A percentile compares a stretch with the other conserved stretches of the same genome.
These are phyloP conservation scores for Emys orbicularis DNA, from an alignment of 2,797 vertebrate genomes.

Conservation along the genomic window DNA sequence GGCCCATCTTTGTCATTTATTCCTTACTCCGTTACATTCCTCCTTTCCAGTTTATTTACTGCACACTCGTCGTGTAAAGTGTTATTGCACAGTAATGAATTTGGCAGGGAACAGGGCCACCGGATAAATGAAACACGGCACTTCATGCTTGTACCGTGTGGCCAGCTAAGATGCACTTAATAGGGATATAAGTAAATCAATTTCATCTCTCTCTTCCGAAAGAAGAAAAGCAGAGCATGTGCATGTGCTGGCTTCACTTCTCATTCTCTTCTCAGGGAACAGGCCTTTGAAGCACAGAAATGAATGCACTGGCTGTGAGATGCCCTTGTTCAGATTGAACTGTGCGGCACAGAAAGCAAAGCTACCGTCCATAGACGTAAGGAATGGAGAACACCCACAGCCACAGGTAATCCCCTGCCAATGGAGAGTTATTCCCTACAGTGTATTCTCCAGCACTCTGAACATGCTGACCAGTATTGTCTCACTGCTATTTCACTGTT, in stretches of 20 bases:
- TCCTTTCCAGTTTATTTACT: not conserved
- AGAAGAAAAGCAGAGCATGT: accelerated
- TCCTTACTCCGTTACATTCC: too few species aligned
- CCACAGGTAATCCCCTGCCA: not conserved
- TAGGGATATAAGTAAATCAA: conserved; percentile 49
- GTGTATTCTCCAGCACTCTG: not conserved
- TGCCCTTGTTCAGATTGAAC: not conserved
- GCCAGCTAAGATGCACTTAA: conserved; percentile 17
- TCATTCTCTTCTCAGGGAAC: not conserved
- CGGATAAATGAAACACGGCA: not conserved
- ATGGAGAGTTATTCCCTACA: not conserved
- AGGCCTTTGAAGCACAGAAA: not conserved
- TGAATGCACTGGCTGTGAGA: accelerated
- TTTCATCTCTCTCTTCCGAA: conserved; percentile 38
- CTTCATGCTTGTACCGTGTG: conserved; percentile 26
- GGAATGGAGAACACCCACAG: not conserved
- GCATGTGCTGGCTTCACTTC: accelerated
- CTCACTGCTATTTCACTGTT: not conserved
- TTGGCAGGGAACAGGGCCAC: conserved; percentile 33
- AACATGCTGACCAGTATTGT: not conserved
- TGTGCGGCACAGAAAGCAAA: not conserved
- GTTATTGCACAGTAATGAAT: conserved; percentile 4
- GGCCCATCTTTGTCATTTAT: not conserved
- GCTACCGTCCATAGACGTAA: accelerated
- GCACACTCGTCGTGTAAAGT: accelerated